Conservation (phyloP, 2,113 vertebrate species). For the Otocyon megalotis region DNA sequence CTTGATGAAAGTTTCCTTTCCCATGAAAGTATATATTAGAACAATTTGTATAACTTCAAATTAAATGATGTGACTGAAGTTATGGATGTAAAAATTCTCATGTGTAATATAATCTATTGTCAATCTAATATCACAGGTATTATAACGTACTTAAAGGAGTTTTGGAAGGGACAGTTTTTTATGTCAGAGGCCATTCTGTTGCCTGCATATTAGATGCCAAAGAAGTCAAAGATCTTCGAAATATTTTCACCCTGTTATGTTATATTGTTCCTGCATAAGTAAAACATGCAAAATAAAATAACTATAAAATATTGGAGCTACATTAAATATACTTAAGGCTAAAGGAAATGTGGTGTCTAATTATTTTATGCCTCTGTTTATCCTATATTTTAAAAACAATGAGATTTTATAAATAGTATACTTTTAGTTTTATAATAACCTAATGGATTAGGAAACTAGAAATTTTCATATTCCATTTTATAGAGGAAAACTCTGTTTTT, state of each 20-base stretch:
- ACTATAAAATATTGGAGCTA: not conserved
- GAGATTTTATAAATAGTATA: not conserved
- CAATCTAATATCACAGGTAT: not conserved
- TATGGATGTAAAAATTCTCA: not conserved
- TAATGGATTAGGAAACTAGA: not conserved
- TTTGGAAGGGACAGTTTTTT: slow-evolving; percentile 73
- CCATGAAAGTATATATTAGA: slow-evolving; percentile 40
- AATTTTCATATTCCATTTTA: not conserved
- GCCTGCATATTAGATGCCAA: not conserved
- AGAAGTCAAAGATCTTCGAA: slow-evolving; percentile 55
- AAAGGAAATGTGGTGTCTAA: not conserved
- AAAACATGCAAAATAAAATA: not conserved
- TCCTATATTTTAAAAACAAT: not conserved
- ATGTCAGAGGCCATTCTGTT: slow-evolving; percentile 59
- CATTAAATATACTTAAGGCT: not conserved
- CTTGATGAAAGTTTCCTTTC: not conserved
- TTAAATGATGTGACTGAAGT: slow-evolving; percentile 56
- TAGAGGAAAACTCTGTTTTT: not conserved
- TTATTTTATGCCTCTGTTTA: not conserved
- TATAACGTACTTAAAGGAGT: slow-evolving; percentile 67
- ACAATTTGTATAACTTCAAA: not conserved
- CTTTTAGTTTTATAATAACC: not conserved
- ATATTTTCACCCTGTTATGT: not conserved
- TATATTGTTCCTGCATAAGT: slow-evolving; percentile 30
- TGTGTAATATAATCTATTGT: slow-evolving; percentile 62